Percentiles rank a stretch among this genome's conserved stretches.
phyloP scores from a whole-genome alignment of 2,888 invertebrate genomes.

The Polymixis lichenea region DNA sequence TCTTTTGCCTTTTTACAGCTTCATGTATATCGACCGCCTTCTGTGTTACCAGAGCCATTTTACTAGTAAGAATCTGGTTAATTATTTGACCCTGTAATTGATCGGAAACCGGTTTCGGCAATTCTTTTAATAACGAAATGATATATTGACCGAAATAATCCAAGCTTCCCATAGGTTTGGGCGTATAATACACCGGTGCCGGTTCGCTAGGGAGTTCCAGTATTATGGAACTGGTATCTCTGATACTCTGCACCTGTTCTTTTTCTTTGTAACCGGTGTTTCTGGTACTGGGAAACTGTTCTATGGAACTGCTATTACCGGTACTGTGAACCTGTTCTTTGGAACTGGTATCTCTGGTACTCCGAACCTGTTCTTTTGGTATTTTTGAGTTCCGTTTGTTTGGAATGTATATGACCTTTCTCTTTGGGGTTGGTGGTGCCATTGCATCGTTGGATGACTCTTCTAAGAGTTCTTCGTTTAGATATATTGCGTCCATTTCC shows the following conservation, averaged over 20 bases:
- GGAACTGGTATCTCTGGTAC: conserved; percentile 24
- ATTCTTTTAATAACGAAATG: conserved; percentile 69
- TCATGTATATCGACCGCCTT: background rate
- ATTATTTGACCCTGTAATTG: conserved; percentile 73
- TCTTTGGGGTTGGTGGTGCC: background rate
- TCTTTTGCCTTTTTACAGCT: background rate
- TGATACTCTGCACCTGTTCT: conserved; percentile 30
- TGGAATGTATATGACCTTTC: background rate
- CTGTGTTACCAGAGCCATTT: conserved; percentile 32
- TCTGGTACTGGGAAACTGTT: conserved; percentile 25
- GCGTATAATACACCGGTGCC: no score
- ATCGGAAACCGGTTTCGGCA: conserved; percentile 71
- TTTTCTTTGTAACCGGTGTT: conserved; percentile 34
- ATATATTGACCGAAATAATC: conserved; percentile 74
- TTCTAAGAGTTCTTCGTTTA: conserved; percentile 44
- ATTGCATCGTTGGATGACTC: background rate
- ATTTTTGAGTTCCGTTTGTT: background rate
- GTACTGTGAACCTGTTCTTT: conserved; percentile 31
- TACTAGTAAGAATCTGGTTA: conserved; percentile 61
- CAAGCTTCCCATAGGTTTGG: conserved; percentile 55
- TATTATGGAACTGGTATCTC: conserved; percentile 20
- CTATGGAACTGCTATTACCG: conserved; percentile 20
- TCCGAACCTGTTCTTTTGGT: conserved; percentile 26
- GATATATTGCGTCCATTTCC: conserved; percentile 47
- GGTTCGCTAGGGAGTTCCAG: background rate